These are phyloP conservation scores for Phaenicophaeus curvirostris DNA, from an alignment of 2,797 vertebrate species.

Conservation along the genomic window DNA sequence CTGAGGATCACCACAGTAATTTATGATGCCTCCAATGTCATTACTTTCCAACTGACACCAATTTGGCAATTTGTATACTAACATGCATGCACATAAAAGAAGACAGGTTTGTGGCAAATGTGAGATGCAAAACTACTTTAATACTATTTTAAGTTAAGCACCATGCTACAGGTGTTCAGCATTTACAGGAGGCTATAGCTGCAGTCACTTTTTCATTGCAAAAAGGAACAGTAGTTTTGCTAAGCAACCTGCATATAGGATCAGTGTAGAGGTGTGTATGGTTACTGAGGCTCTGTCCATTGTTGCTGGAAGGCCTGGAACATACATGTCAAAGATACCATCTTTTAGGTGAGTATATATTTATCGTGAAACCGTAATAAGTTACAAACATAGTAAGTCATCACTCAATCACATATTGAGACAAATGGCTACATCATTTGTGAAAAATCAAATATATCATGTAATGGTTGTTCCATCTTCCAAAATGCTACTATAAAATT, in stretches of 20 bases:
- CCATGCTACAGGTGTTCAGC: slow-evolving; percentile 67
- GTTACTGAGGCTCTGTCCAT: background rate
- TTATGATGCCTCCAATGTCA: slow-evolving; percentile 89
- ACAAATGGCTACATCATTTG: background rate
- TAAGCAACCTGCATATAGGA: background rate
- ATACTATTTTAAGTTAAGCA: slow-evolving; percentile 64
- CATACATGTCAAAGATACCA: background rate
- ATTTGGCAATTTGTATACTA: slow-evolving; percentile 96
- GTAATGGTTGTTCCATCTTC: background rate
- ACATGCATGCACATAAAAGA: slow-evolving; percentile 83
- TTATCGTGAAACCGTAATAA: background rate
- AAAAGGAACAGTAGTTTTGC: background rate
- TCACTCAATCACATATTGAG: background rate
- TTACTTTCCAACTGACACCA: slow-evolving; percentile 96
- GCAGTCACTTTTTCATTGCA: background rate
- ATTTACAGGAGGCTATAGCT: slow-evolving; percentile 35
- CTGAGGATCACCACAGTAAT: slow-evolving; percentile 88
- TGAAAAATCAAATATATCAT: background rate
- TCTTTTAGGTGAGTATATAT: background rate
- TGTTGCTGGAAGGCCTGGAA: background rate
- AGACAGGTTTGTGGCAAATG: slow-evolving; percentile 83
- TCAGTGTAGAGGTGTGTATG: background rate
- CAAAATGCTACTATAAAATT: background rate
- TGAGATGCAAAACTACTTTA: slow-evolving; percentile 70
- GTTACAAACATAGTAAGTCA: background rate